phyloP scores from a whole-genome alignment of 2,113 vertebrate species.

The Alces alces region DNA sequence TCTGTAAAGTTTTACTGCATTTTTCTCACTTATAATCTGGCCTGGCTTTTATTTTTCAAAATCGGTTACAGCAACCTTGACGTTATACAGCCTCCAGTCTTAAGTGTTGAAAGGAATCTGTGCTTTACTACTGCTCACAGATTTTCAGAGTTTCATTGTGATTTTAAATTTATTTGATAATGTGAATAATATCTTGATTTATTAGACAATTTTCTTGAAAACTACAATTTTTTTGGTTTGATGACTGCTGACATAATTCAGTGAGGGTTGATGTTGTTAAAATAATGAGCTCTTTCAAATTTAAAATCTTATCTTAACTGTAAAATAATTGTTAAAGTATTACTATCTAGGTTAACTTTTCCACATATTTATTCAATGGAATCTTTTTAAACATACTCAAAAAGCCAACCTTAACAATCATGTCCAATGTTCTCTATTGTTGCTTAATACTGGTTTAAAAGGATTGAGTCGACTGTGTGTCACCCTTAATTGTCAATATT shows the following conservation, averaged over 20 bases:
- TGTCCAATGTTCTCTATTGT: background rate
- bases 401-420: background rate
- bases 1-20: background rate
- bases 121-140: background rate
- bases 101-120: background rate
- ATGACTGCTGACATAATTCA: background rate
- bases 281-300: background rate
- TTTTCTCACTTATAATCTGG: background rate
- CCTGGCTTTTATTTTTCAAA: background rate
- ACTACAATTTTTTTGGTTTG: background rate
- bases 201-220: background rate
- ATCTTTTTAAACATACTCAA: background rate
- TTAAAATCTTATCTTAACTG: background rate
- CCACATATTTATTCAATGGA: background rate
- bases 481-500: background rate
- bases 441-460: background rate
- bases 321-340: background rate
- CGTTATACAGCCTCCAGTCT: background rate
- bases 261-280: background rate
- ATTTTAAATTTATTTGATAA: background rate
- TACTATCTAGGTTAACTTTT: background rate
- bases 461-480: background rate
- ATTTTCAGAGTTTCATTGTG: background rate
- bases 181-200: background rate
- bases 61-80: background rate